phyloP scores from a whole-genome alignment of 2,797 vertebrate species.

The Tragelaphus eurycerus region DNA sequence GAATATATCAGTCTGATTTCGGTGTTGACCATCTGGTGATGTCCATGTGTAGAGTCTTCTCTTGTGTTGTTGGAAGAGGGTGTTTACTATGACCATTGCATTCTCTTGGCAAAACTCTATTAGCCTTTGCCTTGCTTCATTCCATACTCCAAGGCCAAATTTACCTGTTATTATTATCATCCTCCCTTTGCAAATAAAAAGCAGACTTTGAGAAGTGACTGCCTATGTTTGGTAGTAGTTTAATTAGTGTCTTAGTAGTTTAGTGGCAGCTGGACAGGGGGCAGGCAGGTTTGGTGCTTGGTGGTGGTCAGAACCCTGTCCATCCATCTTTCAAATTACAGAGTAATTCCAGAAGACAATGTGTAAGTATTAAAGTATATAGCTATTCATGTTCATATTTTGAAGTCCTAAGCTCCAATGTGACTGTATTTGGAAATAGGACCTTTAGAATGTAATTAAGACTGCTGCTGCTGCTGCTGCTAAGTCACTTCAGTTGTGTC shows the following conservation, averaged over 20 bases:
- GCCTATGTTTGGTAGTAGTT: not conserved
- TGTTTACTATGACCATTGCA: too few species aligned
- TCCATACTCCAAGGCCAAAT: too few species aligned
- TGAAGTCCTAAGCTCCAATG: too few species aligned
- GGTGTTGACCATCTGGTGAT: too few species aligned
- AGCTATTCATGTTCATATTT: too few species aligned
- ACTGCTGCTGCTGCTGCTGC: not conserved
- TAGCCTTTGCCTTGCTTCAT: too few species aligned
- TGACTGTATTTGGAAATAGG: too few species aligned
- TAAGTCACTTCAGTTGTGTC: accelerated
- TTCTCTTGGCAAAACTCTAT: too few species aligned
- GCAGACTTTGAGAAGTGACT: not conserved
- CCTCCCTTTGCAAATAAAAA: not conserved
- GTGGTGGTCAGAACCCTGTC: not conserved
- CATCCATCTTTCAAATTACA: not conserved
- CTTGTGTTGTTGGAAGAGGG: too few species aligned
- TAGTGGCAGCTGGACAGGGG: not conserved
- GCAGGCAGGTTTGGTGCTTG: not conserved
- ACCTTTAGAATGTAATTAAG: not conserved
- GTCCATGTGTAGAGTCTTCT: too few species aligned
- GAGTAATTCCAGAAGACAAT: not conserved
- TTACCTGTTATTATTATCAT: not conserved
- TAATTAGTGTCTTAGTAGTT: not conserved
- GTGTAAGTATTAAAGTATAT: not conserved
- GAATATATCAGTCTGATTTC: too few species aligned